A percentile compares a stretch with the other conserved stretches of the same genome.
These are phyloP conservation scores for Condylura cristata DNA, from an alignment of 2,113 vertebrate species.

Conservation along the genomic window DNA sequence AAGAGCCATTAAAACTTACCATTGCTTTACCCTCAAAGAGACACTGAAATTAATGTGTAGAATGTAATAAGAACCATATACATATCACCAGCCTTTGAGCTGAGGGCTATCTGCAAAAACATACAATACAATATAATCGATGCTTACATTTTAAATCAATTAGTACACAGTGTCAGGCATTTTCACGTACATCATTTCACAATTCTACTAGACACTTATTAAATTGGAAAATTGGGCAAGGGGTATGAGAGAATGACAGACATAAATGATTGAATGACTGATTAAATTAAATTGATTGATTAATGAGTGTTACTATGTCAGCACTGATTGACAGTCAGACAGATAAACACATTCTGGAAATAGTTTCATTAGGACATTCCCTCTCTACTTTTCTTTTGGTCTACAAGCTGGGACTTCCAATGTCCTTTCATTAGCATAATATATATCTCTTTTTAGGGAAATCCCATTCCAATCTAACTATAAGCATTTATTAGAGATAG, in stretches of 20 bases:
- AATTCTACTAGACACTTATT: slow-evolving; percentile 18
- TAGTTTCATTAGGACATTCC: neutral
- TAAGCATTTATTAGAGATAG: slow-evolving; percentile 16
- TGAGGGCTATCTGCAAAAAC: slow-evolving; percentile 5
- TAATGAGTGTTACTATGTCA: too few relatives aligned
- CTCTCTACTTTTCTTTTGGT: slow-evolving; percentile 36
- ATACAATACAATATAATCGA: neutral
- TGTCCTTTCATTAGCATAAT: slow-evolving; percentile 20
- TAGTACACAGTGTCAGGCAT: neutral
- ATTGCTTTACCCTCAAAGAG: neutral
- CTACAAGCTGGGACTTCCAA: slow-evolving; percentile 3
- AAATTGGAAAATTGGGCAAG: neutral
- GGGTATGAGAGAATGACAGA: neutral
- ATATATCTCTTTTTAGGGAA: neutral
- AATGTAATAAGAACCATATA: slow-evolving; percentile 26
- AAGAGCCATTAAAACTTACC: neutral
- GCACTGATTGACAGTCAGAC: too few relatives aligned
- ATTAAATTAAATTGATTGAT: too few relatives aligned
- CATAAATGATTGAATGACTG: too few relatives aligned
- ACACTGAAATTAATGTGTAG: slow-evolving; percentile 56
- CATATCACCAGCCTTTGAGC: neutral
- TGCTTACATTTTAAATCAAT: slow-evolving; percentile 13
- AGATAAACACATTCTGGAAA: neutral
- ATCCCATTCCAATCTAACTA: slow-evolving; percentile 42
- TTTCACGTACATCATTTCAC: slow-evolving; percentile 22